These are phyloP conservation scores for Heterodera carotae DNA, from an alignment of 1,140 invertebrate species.

Conservation along the genomic window DNA sequence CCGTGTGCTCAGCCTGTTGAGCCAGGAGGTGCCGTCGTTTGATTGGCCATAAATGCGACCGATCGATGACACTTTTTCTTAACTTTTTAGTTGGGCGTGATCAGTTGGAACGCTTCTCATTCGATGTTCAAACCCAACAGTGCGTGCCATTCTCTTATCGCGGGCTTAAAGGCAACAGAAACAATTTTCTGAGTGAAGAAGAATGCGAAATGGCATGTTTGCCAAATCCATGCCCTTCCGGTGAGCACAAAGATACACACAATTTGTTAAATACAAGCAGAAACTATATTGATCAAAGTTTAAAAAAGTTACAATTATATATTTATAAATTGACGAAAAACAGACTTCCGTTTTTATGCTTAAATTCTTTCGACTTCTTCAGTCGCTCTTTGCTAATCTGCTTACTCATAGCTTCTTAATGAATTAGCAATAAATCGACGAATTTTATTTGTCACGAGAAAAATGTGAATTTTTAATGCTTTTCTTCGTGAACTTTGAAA, in stretches of 20 bases:
- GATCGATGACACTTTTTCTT: not conserved
- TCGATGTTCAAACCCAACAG: constrained; percentile 41
- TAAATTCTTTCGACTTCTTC: too few relatives aligned
- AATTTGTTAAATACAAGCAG: constrained; percentile 24
- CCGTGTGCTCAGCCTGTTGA: constrained; percentile 27
- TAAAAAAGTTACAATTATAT: constrained; percentile 19
- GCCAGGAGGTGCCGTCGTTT: constrained; percentile 13
- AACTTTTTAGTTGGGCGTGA: constrained; percentile 24
- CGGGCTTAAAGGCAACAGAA: constrained; percentile 52
- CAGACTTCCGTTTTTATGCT: too few relatives aligned
- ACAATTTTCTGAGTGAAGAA: constrained; percentile 52
- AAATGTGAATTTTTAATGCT: too few relatives aligned
- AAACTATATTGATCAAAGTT: too few relatives aligned
- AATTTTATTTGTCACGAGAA: too few relatives aligned
- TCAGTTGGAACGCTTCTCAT: constrained; percentile 43
- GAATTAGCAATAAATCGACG: too few relatives aligned
- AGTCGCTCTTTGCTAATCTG: too few relatives aligned
- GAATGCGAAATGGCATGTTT: constrained; percentile 57
- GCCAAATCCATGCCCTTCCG: constrained; percentile 61
- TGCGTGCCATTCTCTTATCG: constrained; percentile 52
- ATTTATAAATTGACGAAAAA: not conserved
- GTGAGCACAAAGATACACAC: constrained; percentile 23
- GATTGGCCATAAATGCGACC: not conserved
- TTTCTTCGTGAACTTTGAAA: too few relatives aligned
- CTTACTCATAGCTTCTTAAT: too few relatives aligned